phyloP scores from a whole-genome alignment of 2,113 vertebrate species.

The Phocoena sinus region DNA sequence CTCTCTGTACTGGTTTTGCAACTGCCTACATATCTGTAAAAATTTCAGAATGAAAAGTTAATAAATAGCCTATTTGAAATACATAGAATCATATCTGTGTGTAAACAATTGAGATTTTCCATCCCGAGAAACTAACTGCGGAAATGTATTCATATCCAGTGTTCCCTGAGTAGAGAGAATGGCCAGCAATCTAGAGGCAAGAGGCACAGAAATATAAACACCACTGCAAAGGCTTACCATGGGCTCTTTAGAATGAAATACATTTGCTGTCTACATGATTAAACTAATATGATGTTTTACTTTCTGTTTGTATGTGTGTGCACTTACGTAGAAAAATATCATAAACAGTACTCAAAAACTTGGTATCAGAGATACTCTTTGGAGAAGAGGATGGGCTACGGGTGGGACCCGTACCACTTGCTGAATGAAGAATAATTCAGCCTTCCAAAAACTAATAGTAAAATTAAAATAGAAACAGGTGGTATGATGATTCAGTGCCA shows the following conservation, averaged over 20 bases:
- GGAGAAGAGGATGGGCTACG: not conserved
- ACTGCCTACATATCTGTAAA: not conserved
- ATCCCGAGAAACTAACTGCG: not conserved
- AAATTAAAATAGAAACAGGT: not conserved
- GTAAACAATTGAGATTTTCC: not conserved
- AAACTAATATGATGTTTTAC: not conserved
- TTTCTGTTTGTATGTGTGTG: not conserved
- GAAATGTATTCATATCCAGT: not conserved
- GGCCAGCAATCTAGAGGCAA: not conserved
- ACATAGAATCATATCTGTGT: not conserved
- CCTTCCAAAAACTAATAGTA: not conserved
- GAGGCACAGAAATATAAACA: not conserved
- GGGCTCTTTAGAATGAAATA: not conserved
- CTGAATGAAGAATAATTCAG: constrained; percentile 4
- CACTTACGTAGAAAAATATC: not conserved
- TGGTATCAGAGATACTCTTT: not conserved
- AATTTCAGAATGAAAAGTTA: not conserved
- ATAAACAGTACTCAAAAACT: not conserved
- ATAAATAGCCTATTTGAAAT: not conserved
- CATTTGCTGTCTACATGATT: not conserved
- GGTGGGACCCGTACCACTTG: not conserved
- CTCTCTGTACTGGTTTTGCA: not conserved
- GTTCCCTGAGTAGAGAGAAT: not conserved
- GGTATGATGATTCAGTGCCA: not conserved
- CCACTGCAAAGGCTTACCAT: not conserved